Percentiles rank a stretch among this genome's conserved stretches.
These are phyloP conservation scores for Thymelicus sylvestris DNA, from an alignment of 2,888 invertebrate species.

Conservation along the genomic window DNA sequence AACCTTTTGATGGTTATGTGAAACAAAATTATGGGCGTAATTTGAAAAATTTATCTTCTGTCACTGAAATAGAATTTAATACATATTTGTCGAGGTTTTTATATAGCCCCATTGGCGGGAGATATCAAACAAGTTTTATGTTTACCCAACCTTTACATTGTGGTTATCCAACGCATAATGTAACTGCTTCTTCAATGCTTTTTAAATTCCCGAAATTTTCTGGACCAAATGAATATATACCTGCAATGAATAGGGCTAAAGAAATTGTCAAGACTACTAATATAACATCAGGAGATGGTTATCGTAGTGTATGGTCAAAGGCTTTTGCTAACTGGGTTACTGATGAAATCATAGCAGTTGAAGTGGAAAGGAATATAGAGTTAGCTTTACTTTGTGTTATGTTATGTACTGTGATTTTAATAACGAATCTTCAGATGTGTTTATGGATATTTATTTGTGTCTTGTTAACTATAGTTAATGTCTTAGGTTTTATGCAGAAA, in stretches of 20 bases:
- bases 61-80: constrained; percentile 84
- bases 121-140: constrained; percentile 88
- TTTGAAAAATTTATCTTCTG: constrained; percentile 75
- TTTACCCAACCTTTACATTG: constrained; percentile 86
- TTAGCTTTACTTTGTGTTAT: constrained; percentile 91
- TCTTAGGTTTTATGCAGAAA: constrained; percentile 91
- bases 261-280: constrained; percentile 81
- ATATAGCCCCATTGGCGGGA: constrained; percentile 88
- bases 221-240: constrained; percentile 88
- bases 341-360: constrained; percentile 90
- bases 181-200: constrained; percentile 86
- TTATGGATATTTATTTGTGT: constrained; percentile 92
- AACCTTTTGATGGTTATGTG: constrained; percentile 87
- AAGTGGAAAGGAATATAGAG: constrained; percentile 90
- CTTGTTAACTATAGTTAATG: constrained; percentile 89
- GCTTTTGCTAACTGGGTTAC: constrained; percentile 91
- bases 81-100: constrained; percentile 88
- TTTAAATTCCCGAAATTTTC: constrained; percentile 86
- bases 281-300: constrained; percentile 86
- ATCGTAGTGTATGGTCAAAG: constrained; percentile 89
- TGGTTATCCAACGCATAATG: constrained; percentile 84
- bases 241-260: constrained; percentile 89
- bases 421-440: constrained; percentile 91
- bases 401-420: constrained; percentile 90
- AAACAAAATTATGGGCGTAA: constrained; percentile 79